These are phyloP conservation scores for Drosophila anomelani DNA, from an alignment of 2,888 invertebrate genomes.

Conservation along the genomic window DNA sequence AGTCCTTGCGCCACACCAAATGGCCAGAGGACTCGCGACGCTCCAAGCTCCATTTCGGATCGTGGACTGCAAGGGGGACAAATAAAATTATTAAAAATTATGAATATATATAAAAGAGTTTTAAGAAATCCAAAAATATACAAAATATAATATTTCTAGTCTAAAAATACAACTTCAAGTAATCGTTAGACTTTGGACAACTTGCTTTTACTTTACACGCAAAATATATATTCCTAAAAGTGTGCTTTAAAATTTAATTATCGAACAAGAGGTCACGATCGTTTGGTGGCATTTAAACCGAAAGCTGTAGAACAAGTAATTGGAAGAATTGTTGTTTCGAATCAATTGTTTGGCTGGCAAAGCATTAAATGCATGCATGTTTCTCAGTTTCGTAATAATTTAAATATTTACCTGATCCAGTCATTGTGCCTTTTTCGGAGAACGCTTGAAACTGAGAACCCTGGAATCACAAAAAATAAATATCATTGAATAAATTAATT, in stretches of 20 bases:
- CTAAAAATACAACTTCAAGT: background rate
- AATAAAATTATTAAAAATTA: background rate
- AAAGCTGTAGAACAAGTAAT: constrained; percentile 15
- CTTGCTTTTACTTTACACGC: constrained; percentile 1
- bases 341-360: constrained; percentile 17
- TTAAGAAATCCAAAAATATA: too few species aligned
- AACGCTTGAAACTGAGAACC: constrained; percentile 43
- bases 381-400: constrained; percentile 12
- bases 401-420: constrained; percentile 72
- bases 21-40: constrained; percentile 84
- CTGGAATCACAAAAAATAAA: constrained; percentile 32
- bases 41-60: constrained; percentile 85
- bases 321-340: constrained; percentile 14
- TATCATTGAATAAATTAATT: constrained; percentile 32
- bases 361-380: constrained; percentile 2
- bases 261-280: constrained; percentile 8
- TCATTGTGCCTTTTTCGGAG: constrained; percentile 55
- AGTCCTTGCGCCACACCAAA: constrained; percentile 85
- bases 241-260: constrained; percentile 20
- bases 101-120: too few species aligned
- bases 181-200: background rate
- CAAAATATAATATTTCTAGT: too few species aligned
- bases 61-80: constrained; percentile 70
- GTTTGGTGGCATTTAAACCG: constrained; percentile 11
- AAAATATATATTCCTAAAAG: constrained; percentile 17